Base-by-base conservation (phyloP, 64 coral and sea anemone species). In the Hydrozoanthus tunicans region DNA sequence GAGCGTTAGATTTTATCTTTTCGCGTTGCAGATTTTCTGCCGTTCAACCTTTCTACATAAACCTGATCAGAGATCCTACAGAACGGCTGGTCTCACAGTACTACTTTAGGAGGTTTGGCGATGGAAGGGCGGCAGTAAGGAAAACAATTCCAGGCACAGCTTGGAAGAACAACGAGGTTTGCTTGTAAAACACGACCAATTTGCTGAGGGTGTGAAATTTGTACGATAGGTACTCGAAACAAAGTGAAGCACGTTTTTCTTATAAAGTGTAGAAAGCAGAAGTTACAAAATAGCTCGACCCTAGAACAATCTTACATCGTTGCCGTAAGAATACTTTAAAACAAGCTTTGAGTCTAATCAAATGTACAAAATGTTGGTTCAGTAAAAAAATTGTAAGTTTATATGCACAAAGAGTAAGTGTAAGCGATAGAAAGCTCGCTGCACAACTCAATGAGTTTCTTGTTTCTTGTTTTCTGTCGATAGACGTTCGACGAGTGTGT, bases 401-500 rank as follows among this genome's bases (percentile, higher is more conserved):
- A 20, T 20, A 20, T 20, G 20, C 20, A 20, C 20, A 20, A 20
- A 20, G 20, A 20, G 20, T 20, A 20, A 20, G 20, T 20, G 20
- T 43, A 43, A 43, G 32, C 32, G 32, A 43, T 43, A 43, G 32
- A 43, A 43, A 43, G 32, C 32, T 43, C 32, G 32, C 32, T 43
- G 32, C 32, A 43, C 32, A 43, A 43, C 32, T 43, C 2, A 43
- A 64, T 62, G 26, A 56, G 17, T 84, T 78, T 25, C 24, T 27
- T 79, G 61, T 11, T 55, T 86, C 24, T 9, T 57, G 85, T 77
- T 65, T 57, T 65, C 67, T 8, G 52, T 62, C 58, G n/a, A 20
- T 32, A 96, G 96, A 91, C 96, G 9, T 95, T 95, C 74, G 93
- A 98, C 51, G 96, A 98, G 14, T 98, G 96, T 78, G 96, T 98